Base-by-base conservation (phyloP, 2,888 invertebrate genomes). In the Drosophila greeni region DNA sequence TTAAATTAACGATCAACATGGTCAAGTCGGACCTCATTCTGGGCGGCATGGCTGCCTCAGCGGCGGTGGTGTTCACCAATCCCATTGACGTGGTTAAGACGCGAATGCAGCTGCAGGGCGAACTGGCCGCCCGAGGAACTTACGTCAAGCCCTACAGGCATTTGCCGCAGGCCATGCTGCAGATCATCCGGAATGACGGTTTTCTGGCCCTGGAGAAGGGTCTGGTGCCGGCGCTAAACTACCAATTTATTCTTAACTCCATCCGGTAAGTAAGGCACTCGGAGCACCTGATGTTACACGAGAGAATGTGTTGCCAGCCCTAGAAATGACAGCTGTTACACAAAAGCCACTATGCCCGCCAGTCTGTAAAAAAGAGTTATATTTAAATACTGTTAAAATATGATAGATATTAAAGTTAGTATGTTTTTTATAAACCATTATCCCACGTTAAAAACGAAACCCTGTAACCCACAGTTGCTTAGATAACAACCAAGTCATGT, bases 191-290 rank as follows among this genome's bases (percentile, higher is more conserved):
- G 75, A 93, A 92, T 55, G 98, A 98, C 86, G 97, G 97, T 0
- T 67, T 95, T 0, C 64, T 91, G 1, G 95, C 96, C 0, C 87
- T 95, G 48, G 95, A 95, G 82, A 93, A 92, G 74, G 98, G 98
- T 0, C 89, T 98, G 1, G 92, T 92, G 0, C 95, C 97, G 0
- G 97, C 97, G 51, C 88, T 97, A 7, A 93, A 93, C 69, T 96
- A 97, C 88, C 97, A 98, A 89, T 93, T 96, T 82, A 92, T 93
- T 61, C 92, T 97, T 86, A 98, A 98, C 87, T 95, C 95, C 20
- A 85, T 87, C 72, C 79, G 88, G 88, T 88, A 37, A 70, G 48
- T 24, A 16, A 3, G 16, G 26, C 16, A 16, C 48, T 20, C 5
- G 1, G 14, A 16, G 29, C 6, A 26, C 26, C 11, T 6, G 18